phyloP scores from a whole-genome alignment of 1,140 invertebrate genomes.

The Aphelenchoides fujianensis region DNA sequence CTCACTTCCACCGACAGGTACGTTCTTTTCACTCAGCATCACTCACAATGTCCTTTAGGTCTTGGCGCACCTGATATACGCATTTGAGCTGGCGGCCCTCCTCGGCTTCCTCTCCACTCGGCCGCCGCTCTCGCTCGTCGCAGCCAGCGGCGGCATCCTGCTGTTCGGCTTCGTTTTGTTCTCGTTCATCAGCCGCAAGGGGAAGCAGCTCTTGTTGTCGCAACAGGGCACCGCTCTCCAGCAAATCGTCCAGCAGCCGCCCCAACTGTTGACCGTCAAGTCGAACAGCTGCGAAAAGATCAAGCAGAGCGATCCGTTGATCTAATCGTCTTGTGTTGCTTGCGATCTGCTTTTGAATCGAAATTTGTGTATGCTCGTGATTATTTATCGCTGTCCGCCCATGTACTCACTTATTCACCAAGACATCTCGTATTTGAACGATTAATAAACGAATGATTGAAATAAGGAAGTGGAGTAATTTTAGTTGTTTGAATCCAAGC shows the following conservation, averaged over 20 bases:
- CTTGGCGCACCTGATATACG: constrained; percentile 55
- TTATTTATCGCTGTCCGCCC: too few relatives aligned
- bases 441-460: too few relatives aligned
- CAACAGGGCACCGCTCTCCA: constrained; percentile 10
- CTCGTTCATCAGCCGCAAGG: constrained; percentile 33
- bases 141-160: constrained; percentile 42
- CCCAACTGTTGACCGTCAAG: neutral
- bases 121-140: constrained; percentile 40
- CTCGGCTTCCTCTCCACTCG: constrained; percentile 53
- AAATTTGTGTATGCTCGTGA: neutral
- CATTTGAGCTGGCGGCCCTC: constrained; percentile 54
- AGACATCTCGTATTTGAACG: neutral
- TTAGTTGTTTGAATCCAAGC: too few relatives aligned
- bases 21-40: neutral
- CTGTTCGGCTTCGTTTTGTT: constrained; percentile 54
- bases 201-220: constrained; percentile 33
- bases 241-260: neutral
- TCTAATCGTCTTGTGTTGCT: too few relatives aligned
- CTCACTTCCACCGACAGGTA: constrained; percentile 62
- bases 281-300: neutral
- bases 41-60: constrained; percentile 32
- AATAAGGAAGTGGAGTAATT: too few relatives aligned
- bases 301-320: too few relatives aligned
- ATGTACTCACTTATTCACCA: too few relatives aligned
- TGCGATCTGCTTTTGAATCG: neutral